Evolutionary conservation across 30 jellyfish, hydroid and myxozoan genomes (phyloP), one percentile per base, ranked within the genome.

Genomic region (Pseudorhiza aurosa): DNA sequence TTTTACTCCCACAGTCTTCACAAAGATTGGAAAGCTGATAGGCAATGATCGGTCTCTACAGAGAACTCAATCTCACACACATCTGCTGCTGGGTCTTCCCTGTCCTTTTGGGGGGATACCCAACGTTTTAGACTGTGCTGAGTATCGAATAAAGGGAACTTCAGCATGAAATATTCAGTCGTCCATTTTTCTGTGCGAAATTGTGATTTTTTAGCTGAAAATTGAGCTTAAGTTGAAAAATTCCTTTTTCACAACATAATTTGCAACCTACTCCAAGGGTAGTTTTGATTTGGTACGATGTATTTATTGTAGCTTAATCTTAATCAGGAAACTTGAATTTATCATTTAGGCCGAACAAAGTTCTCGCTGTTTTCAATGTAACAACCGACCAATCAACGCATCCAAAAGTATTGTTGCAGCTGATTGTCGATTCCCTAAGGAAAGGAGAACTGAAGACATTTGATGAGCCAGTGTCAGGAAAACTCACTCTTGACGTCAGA

Each of bases 331-430:
- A 62, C 8, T 62, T 67, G 27, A 29, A 28, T 18, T 8, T 49
- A 0, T 53, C 26, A 27, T 83, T 18, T 36, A 93, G 99, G 88
- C 97, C 97, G 12, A 82, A 87, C 49, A 82, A 75, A 65, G 97
- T 93, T 49, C 36, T 93, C 8, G 96, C 99, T 2, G 88, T 70
- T 26, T 93, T 93, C 84, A 93, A 86, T 50, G 26, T 93, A 8
- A 87, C 97, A 33, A 94, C 96, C 12, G 99, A 93, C 72, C 87
- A 93, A 59, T 42, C 81, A 31, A 82, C 94, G 64, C 96, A 82
- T 65, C 97, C 97, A 7, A 93, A 93, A 65, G 93, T 93, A 35
- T 84, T 93, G 24, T 80, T 93, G 55, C 99, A 93, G 47, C 59
- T 79, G 19, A 53, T 93, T 22, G 99, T 87, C 28, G 97, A 87